Conservation (phyloP, 2,797 vertebrate species). For the Tauraco hartlaubi region DNA sequence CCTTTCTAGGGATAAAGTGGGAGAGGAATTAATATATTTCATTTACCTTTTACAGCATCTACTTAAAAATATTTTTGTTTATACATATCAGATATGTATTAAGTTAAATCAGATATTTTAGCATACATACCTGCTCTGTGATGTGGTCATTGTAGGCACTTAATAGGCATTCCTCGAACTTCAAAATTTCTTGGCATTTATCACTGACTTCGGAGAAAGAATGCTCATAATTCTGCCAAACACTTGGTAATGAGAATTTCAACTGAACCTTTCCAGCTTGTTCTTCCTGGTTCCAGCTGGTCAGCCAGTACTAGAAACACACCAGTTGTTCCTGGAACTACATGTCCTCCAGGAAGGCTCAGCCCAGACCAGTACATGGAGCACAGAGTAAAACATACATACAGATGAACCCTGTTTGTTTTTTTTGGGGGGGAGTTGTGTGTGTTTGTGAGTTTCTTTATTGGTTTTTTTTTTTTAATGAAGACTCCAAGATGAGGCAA, state of each 20-base stretch:
- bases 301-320: background rate
- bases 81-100: background rate
- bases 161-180: background rate
- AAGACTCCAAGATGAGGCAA: background rate
- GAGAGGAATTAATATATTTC: background rate
- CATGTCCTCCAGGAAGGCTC: background rate
- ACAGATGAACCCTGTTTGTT: background rate
- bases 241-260: background rate
- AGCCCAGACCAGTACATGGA: background rate
- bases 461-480: background rate
- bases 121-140: background rate
- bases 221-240: background rate
- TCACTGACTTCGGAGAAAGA: background rate
- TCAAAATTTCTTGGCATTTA: background rate
- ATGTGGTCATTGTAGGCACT: background rate
- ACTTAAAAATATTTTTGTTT: background rate
- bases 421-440: background rate
- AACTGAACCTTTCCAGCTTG: background rate
- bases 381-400: background rate
- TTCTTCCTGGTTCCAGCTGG: background rate
- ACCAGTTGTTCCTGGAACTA: background rate
- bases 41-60: background rate
- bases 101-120: background rate
- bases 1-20: background rate
- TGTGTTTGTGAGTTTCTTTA: background rate